A percentile compares a stretch with the other conserved stretches of the same genome.
Evolutionary conservation across 2,888 invertebrate genomes (phyloP).

Genomic region (Hydriomena furcata): DNA sequence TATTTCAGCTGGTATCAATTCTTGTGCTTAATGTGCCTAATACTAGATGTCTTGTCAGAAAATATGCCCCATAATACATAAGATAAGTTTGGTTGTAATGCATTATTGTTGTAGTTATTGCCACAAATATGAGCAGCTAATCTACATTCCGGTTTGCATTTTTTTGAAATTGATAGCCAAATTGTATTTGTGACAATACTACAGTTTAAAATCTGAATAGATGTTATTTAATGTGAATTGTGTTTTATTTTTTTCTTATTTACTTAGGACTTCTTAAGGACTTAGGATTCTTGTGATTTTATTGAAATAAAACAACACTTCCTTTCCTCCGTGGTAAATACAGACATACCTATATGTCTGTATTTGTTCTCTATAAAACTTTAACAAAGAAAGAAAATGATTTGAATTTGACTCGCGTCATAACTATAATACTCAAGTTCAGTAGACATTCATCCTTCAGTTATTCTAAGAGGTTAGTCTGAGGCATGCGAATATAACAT

Average conservation of each 20-base stretch:
- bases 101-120: conserved; percentile 28
- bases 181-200: conserved; percentile 42
- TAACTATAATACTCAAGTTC: no score
- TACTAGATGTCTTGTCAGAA: background rate
- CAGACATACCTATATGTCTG: no score
- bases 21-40: conserved; percentile 11
- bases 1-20: background rate
- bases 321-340: no score
- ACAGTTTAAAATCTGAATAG: conserved; percentile 44
- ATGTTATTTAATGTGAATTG: conserved; percentile 42
- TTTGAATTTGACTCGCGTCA: no score
- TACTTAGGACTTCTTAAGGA: background rate
- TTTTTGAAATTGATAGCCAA: conserved; percentile 34
- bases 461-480: no score
- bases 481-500: no score
- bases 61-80: conserved; percentile 16
- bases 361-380: no score
- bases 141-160: conserved; percentile 47
- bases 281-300: no score
- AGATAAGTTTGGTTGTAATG: conserved; percentile 12
- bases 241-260: conserved; percentile 16
- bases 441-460: no score
- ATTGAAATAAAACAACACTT: no score
- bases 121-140: conserved; percentile 36
- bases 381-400: no score